Percentiles rank a stretch among this genome's conserved stretches.
phyloP scores from a whole-genome alignment of 2,888 invertebrate genomes.

The Campoplex capitator region DNA sequence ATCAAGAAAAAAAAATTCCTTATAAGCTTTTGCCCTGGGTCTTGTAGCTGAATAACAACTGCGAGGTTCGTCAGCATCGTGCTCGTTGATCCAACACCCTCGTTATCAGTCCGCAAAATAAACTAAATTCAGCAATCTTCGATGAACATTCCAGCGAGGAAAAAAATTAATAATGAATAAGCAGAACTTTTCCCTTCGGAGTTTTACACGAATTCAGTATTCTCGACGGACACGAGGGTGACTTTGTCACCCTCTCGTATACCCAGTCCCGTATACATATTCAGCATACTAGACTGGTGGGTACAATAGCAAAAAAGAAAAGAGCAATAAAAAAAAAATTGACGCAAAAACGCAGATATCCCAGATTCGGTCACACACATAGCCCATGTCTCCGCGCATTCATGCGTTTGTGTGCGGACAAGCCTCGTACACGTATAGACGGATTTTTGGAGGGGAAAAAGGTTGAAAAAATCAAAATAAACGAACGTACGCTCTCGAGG shows the following conservation, averaged over 20 bases:
- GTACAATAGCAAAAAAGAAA: conserved; percentile 56
- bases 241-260: background rate
- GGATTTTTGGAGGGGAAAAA: conserved; percentile 32
- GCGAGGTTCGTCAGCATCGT: background rate
- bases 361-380: conserved; percentile 20
- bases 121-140: background rate
- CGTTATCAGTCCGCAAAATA: background rate
- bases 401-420: conserved; percentile 8
- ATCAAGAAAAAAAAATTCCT: background rate
- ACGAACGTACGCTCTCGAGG: conserved; percentile 50
- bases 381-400: background rate
- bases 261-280: background rate
- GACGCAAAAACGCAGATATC: conserved; percentile 42
- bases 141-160: background rate
- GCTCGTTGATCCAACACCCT: background rate
- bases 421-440: background rate
- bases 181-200: background rate
- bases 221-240: background rate
- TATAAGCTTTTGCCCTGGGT: background rate
- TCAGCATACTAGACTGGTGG: conserved; percentile 46
- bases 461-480: conserved; percentile 61
- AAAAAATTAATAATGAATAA: background rate
- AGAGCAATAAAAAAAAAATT: conserved; percentile 33
- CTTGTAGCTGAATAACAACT: background rate
- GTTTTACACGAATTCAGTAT: background rate